These are phyloP conservation scores for Labia minor DNA, from an alignment of 2,888 invertebrate genomes.

Conservation along the genomic window DNA sequence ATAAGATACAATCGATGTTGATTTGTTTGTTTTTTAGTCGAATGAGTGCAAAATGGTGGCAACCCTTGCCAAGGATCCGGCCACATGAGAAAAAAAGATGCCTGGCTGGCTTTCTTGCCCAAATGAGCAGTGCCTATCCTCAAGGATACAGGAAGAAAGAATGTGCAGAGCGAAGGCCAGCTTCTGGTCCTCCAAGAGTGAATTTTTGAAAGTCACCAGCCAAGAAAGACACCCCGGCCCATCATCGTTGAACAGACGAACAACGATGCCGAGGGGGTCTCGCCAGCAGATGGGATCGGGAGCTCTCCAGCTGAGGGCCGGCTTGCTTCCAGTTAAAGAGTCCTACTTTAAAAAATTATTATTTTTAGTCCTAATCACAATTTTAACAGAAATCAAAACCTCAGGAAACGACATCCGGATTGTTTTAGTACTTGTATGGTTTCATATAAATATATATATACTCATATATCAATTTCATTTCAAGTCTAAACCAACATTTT, in stretches of 20 bases:
- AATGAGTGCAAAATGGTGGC: no score
- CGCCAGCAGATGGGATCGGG: neutral
- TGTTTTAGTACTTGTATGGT: no score
- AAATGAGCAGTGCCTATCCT: neutral
- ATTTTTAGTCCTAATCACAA: neutral
- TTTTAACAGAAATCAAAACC: neutral
- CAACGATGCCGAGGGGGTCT: neutral
- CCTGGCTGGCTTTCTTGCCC: neutral
- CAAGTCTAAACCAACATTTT: no score
- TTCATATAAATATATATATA: no score
- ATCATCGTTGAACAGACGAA: neutral
- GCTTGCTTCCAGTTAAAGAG: neutral
- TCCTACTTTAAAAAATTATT: neutral
- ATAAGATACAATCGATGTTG: no score
- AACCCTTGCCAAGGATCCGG: neutral
- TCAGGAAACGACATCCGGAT: no score
- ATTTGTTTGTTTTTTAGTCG: no score
- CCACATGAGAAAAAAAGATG: neutral
- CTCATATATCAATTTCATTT: no score
- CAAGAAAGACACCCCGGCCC: neutral
- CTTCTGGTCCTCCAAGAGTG: neutral
- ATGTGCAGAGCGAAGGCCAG: neutral
- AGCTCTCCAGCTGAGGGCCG: neutral
- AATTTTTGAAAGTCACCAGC: slow-evolving; percentile 1
- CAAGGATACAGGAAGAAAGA: neutral